Base-by-base conservation (phyloP, 1,140 invertebrate species). In the Batillaria attramentaria region DNA sequence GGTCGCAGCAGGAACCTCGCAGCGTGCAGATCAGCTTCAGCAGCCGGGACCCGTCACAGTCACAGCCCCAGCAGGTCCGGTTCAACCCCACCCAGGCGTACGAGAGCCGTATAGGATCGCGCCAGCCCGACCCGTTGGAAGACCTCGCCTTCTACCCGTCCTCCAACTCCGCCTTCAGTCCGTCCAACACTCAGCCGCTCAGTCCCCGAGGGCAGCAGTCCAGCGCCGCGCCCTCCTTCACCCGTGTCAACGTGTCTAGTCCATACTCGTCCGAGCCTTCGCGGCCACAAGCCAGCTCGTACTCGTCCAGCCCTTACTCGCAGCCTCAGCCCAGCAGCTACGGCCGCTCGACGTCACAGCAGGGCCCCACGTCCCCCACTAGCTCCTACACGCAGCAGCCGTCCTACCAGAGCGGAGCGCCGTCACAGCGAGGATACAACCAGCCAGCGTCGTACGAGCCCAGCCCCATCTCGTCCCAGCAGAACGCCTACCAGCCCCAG, bases 51-150 rank as follows among this genome's bases (percentile, higher is more conserved):
- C 68, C 24, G 28, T 50, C 37, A 10, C 33, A 42, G 42, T 57
- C 72, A 31, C 50, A 60, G 35, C 57, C 73, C 8, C 73, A 75
- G 57, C 73, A 60, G 54, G 57, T 75, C 54, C 60, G 31, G 54
- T 75, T 75, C 54, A 75, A 75, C 54, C 73, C 73, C 73, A 75
- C 73, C 50, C 72, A 62, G 35, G 73, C 73, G 54, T 75, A 75
- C 73, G 73, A 75, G 73, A 75, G 57, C 37, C 54, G 73, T 24
- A 75, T 75, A 50, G 73, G 73, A 37, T 75, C 73, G 18, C 73
- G 73, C 3, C 39, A 65, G 35, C 54, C 33, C 2, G 73, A 75
- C 37, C 72, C 72, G 13, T 57, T 65, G 54, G 72, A 75, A 35
- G 28, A 42, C 50, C n/a, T 24, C 43, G 33, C 20, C 57, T n/a